Evolutionary conservation across 2,113 vertebrate species (phyloP), one percentile per base, ranked within the genome.

Genomic region (Datnioides undecimradiatus): DNA sequence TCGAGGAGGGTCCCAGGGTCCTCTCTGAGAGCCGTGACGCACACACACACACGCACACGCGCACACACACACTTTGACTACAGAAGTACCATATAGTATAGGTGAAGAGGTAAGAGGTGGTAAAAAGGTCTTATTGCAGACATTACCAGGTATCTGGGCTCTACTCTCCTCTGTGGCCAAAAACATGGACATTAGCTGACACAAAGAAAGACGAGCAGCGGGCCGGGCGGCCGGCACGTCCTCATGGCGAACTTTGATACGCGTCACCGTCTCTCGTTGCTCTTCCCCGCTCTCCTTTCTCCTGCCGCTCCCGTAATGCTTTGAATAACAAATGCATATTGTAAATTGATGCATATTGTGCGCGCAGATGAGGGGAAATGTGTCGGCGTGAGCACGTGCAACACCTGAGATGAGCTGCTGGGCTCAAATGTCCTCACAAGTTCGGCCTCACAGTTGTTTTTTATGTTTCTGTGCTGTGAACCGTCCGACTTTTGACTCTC

Each of bases 1-100:
- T 91, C 75, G 90, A 93, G 90, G 90, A 93, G 91, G 94, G 94
- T 94, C 92, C 93, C 87, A 88, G 93, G 95, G 95, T 95, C 94
- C 90, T 91, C 80, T 74, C 82, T 88, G 89, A 90, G 92, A 92
- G 90, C 91, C 54, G 73, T 73, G 82, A 82, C 76, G 60, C 82
- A 64, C 64, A 27, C 40, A n/a, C 46, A 8, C 21, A 31, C 31
- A 21, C 29, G 21, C 83, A 34, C 63, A 36, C 45, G 6, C 23
- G 59, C 66, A 21, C 83, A 73, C 76, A 55, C 82, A 80, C 80
- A 73, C 80, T 67, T 69, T 63, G 73, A 76, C 75, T 71, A 80
- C 65, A 83, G 63, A 83, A 90, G 88, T 82, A 87, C 36, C 63
- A 8, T 87, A 69, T 80, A 73, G 86, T 55, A 59, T 4, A 83